phyloP scores from a whole-genome alignment of 2,888 invertebrate genomes.

The Neuroscelio doddi region DNA sequence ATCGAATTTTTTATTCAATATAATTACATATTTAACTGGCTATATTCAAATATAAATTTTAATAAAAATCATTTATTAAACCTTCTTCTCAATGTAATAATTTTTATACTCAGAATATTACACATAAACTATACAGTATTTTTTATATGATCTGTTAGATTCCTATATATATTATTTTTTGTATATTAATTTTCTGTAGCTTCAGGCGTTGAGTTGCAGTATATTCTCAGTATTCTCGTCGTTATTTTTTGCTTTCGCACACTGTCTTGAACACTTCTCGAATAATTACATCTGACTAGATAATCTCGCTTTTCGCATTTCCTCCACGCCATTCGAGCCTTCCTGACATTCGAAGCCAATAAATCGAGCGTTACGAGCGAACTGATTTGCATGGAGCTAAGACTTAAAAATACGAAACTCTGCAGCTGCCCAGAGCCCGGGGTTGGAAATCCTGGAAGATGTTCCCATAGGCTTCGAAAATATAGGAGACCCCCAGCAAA shows the following conservation, averaged over 20 bases:
- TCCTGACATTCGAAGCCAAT: conserved; percentile 56
- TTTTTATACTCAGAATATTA: no score
- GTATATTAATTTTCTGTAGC: no score
- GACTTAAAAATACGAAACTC: conserved; percentile 48
- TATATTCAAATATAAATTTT: no score
- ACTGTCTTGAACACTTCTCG: conserved; percentile 20
- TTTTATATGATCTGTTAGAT: no score
- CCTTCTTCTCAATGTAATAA: no score
- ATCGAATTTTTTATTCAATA: no score
- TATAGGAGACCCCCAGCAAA: conserved; percentile 63
- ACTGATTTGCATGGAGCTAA: conserved; percentile 63
- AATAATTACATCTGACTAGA: conserved; percentile 21
- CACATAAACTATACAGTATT: no score
- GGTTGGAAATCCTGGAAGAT: conserved; percentile 52
- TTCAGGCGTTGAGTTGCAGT: neutral
- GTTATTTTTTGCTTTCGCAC: neutral
- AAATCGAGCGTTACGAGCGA: conserved; percentile 54
- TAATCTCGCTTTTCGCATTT: conserved; percentile 37
- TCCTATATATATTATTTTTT: no score
- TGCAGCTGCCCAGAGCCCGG: conserved; percentile 49
- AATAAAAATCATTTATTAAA: no score
- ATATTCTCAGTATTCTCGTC: no score
- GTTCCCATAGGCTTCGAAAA: conserved; percentile 62
- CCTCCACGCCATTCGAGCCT: conserved; percentile 25
- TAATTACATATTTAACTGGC: no score